Evolutionary conservation across 2,113 vertebrate genomes (phyloP).

Genomic region (Empidonax traillii): DNA sequence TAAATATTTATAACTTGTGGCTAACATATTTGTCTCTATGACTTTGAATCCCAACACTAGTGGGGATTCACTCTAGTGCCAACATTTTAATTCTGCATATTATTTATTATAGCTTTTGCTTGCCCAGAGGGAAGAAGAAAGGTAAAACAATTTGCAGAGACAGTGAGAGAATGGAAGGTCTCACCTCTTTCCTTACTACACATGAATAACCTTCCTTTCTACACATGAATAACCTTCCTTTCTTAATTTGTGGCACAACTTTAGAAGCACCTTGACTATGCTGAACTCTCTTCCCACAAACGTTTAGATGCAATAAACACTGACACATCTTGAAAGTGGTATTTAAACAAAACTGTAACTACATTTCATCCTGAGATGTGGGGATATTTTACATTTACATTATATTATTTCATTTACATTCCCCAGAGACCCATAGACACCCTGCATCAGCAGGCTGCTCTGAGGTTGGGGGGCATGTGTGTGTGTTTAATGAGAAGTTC

Average conservation of each 20-base stretch:
- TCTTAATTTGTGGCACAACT: neutral
- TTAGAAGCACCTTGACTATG: neutral
- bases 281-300: neutral
- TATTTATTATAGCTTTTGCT: neutral
- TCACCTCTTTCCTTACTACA: neutral
- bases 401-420: neutral
- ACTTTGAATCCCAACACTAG: neutral
- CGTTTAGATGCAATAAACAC: neutral
- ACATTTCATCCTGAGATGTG: neutral
- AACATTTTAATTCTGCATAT: neutral
- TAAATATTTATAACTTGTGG: neutral
- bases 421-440: neutral
- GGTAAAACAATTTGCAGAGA: neutral
- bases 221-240: accelerated
- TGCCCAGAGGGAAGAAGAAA: neutral
- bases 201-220: too few species aligned
- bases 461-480: accelerated
- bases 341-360: neutral
- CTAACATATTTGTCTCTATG: neutral
- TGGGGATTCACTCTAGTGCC: neutral
- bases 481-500: neutral
- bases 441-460: neutral
- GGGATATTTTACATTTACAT: neutral
- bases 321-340: neutral
- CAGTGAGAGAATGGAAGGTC: neutral